Evolutionary conservation across 2,888 invertebrate species (phyloP).

Genomic region (Rutpela maculata): DNA sequence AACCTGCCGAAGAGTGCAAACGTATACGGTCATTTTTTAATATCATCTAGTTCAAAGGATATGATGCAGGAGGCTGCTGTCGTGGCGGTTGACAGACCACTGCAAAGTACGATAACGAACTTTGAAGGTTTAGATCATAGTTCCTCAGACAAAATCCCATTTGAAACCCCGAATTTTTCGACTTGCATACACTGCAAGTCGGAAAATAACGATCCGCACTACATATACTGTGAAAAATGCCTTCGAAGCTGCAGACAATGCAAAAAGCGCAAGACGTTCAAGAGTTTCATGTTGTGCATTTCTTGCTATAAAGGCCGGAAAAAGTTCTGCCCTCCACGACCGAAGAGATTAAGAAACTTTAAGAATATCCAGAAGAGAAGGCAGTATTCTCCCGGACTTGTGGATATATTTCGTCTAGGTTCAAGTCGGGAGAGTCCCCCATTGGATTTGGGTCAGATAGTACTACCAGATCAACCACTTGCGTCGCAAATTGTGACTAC

Average conservation of each 20-base stretch:
- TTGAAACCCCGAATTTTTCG: slow-evolving; percentile 76
- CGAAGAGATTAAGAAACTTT: slow-evolving; percentile 70
- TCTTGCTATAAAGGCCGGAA: slow-evolving; percentile 77
- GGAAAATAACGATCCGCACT: slow-evolving; percentile 79
- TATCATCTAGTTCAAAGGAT: slow-evolving; percentile 46
- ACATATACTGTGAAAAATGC: slow-evolving; percentile 83
- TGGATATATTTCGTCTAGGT: slow-evolving; percentile 70
- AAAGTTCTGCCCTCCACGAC: slow-evolving; percentile 82
- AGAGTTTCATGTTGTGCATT: no score
- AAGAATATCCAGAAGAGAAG: slow-evolving; percentile 54
- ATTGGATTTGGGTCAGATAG: slow-evolving; percentile 68
- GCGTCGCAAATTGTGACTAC: slow-evolving; percentile 39
- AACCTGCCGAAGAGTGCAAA: no score
- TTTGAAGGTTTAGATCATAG: slow-evolving; percentile 70
- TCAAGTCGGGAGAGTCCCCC: slow-evolving; percentile 70
- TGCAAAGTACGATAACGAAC: slow-evolving; percentile 70
- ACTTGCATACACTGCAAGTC: slow-evolving; percentile 80
- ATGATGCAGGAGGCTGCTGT: slow-evolving; percentile 66
- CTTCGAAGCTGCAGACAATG: slow-evolving; percentile 70
- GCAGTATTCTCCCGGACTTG: slow-evolving; percentile 61
- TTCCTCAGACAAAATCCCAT: slow-evolving; percentile 62
- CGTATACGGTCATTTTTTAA: no score
- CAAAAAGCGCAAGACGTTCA: no score
- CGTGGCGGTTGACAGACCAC: slow-evolving; percentile 68
- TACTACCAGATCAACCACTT: slow-evolving; percentile 66